Evolutionary conservation across 2,888 invertebrate genomes (phyloP).

Genomic region (Eumacrocentrus americanus): DNA sequence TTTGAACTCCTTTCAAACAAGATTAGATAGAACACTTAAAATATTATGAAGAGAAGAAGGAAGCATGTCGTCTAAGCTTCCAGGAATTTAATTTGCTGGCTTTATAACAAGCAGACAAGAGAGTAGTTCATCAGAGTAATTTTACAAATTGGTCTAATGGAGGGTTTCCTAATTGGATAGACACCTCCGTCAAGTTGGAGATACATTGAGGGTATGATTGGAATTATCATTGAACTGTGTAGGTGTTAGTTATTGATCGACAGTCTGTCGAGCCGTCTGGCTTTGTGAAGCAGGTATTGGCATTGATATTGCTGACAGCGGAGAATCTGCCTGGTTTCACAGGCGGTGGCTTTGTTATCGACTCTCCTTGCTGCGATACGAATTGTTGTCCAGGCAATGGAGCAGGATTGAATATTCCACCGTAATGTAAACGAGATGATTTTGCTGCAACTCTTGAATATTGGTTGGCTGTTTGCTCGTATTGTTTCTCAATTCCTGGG

Average conservation of each 20-base stretch:
- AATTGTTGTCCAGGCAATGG: no score
- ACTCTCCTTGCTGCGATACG: no score
- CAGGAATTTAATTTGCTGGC: constrained; percentile 9
- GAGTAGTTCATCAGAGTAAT: background rate
- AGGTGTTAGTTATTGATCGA: constrained; percentile 12
- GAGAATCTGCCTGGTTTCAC: background rate
- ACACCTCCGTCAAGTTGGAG: background rate
- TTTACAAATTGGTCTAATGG: background rate
- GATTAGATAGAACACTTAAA: constrained; percentile 4
- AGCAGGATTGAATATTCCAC: no score
- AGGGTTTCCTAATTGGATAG: constrained; percentile 9
- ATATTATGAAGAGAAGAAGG: background rate
- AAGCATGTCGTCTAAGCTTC: background rate
- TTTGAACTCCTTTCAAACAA: background rate
- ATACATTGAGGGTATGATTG: background rate
- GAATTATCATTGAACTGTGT: background rate
- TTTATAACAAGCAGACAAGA: background rate
- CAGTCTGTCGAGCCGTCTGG: constrained; percentile 33
- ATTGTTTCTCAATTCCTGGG: constrained; percentile 20
- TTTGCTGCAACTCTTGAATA: no score
- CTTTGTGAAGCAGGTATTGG: constrained; percentile 34
- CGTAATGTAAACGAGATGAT: no score
- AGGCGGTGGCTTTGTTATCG: background rate
- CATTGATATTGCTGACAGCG: constrained; percentile 9
- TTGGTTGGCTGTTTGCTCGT: no score